A percentile compares a stretch with the other conserved stretches of the same genome.
These are phyloP conservation scores for Patiria pectinifera DNA, from an alignment of 53 echinoderm and acorn worm genomes.

Conservation along the genomic window DNA sequence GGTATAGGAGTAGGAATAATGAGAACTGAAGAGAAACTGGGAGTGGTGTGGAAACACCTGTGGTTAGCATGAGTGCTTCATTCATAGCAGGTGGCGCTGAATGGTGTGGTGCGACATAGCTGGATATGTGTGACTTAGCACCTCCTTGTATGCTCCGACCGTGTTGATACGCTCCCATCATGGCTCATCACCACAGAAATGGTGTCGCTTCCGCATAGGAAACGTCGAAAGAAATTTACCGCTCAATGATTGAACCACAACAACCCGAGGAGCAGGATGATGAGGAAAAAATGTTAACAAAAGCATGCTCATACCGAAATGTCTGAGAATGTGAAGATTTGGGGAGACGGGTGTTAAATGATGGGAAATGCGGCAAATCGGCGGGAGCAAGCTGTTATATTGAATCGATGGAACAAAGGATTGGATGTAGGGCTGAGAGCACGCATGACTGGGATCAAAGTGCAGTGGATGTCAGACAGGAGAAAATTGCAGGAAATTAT, in stretches of 20 bases:
- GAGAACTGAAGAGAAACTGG: not conserved
- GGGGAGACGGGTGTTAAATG: not conserved
- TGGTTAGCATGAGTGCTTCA: conserved; percentile 46
- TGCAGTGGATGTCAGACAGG: not conserved
- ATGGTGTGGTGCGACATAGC: conserved; percentile 1
- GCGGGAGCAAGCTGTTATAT: conserved; percentile 40
- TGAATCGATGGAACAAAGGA: conserved; percentile 39
- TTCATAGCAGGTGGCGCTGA: conserved; percentile 22
- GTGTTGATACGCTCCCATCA: not conserved
- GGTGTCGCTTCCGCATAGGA: not conserved
- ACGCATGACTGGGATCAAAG: conserved; percentile 53
- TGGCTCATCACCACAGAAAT: conserved; percentile 30
- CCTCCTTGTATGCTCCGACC: conserved; percentile 13
- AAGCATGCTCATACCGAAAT: not conserved
- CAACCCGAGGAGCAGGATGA: not conserved
- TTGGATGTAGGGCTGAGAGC: conserved; percentile 10
- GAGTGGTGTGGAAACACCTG: conserved; percentile 32
- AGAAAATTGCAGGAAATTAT: conserved; percentile 2
- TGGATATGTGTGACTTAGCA: conserved; percentile 49
- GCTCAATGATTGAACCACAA: not conserved
- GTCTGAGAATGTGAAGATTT: not conserved
- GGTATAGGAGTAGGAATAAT: not conserved
- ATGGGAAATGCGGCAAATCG: not conserved
- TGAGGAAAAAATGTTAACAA: not conserved
- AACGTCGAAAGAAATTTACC: conserved; percentile 9